Evolutionary conservation across 2,797 vertebrate genomes (phyloP), one percentile per base, ranked within the genome.

Genomic region (Heterohyrax brucei): DNA sequence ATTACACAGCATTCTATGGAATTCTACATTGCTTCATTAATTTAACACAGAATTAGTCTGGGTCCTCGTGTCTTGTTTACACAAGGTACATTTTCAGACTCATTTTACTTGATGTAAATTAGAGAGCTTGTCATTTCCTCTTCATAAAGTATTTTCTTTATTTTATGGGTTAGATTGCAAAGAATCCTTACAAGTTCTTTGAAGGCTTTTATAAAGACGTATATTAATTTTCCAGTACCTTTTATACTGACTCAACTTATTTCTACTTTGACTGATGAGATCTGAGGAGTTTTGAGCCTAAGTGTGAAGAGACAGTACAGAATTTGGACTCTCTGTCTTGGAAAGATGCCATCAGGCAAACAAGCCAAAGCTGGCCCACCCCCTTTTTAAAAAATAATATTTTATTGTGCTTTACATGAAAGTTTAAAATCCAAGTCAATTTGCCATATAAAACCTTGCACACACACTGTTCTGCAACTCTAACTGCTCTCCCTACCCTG

Each of bases 81-180:
- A 4, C 4, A 33, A 59, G 2, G 14, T 70, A 19, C 22, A 79
- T 50, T 64, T 44, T 93, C 77, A 16, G 21, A 10, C 85, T 53
- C 21, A 46, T 81, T 4, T 66, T 81, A 85, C 7, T 18, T 77
- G 10, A n/a, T 8, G 61, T 19, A 46, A 46, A 26, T 19, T 44
- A 50, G 10, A 46, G 19, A 77, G 30, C 77, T 79, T 89, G 9
- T 18, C 33, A 30, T 86, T 82, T 85, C 5, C 50, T 92, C 24
- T 75, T 44, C 10, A n/a, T 88, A 68, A 61, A 76, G 14, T 1
- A 80, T 80, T 84, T 80, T 94, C 56, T 94, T 87, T 59, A 39
- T 24, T 75, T 77, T n/a, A 73, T 87, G 24, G 48, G n/a, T 30
- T 21, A 87, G 56, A 59, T 28, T 50, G 14, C 66, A 92, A 73